These are phyloP conservation scores for Physeter macrocephalus DNA, from an alignment of 2,113 vertebrate species.

Conservation along the genomic window DNA sequence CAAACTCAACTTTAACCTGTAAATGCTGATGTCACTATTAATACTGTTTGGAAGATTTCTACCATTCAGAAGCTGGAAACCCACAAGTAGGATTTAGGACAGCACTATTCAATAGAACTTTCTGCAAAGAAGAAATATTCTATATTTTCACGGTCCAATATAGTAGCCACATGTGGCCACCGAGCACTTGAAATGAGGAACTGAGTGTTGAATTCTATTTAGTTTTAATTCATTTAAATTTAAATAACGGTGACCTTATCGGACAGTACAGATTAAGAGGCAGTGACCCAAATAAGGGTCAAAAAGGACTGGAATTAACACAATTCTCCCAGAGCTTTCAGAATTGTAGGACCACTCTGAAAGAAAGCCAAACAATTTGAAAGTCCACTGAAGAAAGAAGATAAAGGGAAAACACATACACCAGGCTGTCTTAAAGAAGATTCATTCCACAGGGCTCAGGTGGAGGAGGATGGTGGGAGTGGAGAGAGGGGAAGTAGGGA, in stretches of 20 bases:
- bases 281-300: not conserved
- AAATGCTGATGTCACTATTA: too few species aligned
- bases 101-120: fast-evolving
- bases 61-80: not conserved
- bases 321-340: not conserved
- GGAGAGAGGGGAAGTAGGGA: not conserved
- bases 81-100: fast-evolving
- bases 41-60: not conserved
- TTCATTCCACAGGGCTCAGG: not conserved
- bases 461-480: fast-evolving
- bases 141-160: not conserved
- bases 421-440: not conserved
- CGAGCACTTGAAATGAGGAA: not conserved
- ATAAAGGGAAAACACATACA: not conserved
- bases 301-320: not conserved
- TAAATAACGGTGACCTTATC: not conserved
- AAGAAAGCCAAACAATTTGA: not conserved
- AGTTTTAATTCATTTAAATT: not conserved
- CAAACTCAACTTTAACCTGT: not conserved
- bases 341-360: fast-evolving
- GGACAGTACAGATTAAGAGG: too few species aligned
- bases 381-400: not conserved
- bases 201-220: not conserved
- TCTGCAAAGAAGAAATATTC: not conserved
- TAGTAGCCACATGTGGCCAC: fast-evolving